Conservation (phyloP, 2,113 vertebrate species). For the Xenus cinereus region DNA sequence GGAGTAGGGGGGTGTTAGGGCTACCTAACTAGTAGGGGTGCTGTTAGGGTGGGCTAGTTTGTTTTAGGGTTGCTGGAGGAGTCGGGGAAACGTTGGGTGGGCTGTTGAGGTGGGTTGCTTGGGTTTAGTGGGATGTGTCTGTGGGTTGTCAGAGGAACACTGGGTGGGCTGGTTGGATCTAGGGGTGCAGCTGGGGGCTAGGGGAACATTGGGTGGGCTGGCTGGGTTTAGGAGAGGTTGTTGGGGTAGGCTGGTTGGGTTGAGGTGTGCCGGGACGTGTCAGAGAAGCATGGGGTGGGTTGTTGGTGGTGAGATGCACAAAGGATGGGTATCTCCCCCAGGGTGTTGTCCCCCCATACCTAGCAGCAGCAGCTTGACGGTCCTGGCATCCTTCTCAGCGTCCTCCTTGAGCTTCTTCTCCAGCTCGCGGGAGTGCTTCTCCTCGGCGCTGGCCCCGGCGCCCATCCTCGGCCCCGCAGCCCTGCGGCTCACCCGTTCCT, state of each 20-base stretch:
- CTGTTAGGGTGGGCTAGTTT: too few relatives aligned
- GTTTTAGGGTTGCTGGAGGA: neutral
- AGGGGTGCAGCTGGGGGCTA: neutral
- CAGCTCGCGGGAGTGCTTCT: conserved; percentile 93
- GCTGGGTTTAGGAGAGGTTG: neutral
- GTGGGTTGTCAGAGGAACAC: neutral
- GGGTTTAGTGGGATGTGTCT: neutral
- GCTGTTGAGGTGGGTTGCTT: neutral
- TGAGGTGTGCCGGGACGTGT: neutral
- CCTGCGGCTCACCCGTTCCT: conserved; percentile 10
- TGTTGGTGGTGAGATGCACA: neutral
- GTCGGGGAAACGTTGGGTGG: neutral
- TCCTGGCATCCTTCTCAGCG: conserved; percentile 93
- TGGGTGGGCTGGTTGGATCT: neutral
- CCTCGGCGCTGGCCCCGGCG: conserved; percentile 92
- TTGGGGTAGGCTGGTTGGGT: neutral
- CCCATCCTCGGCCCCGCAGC: conserved; percentile 79
- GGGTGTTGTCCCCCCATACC: conserved; percentile 74
- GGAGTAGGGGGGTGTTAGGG: neutral
- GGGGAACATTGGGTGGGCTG: neutral
- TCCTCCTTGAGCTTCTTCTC: conserved; percentile 98
- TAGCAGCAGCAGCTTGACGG: conserved; percentile 95
- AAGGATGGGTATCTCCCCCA: neutral
- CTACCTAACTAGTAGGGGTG: too few relatives aligned
- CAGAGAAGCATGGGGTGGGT: neutral